Evolutionary conservation across 1,140 invertebrate species (phyloP).

Genomic region (Portunus trituberculatus): DNA sequence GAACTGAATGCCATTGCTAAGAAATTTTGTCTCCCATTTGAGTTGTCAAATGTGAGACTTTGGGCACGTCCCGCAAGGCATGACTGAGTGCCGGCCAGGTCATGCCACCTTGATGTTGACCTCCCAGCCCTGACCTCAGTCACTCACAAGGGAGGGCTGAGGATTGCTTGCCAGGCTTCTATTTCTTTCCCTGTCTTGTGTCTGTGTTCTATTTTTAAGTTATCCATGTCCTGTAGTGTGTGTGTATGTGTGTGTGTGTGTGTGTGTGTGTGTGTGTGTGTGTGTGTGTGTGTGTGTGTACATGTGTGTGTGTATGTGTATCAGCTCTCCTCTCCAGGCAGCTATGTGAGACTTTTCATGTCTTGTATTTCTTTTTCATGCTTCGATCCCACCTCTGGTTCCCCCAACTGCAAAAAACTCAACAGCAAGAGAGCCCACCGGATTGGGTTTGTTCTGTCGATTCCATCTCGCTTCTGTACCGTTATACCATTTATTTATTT

Average conservation of each 20-base stretch:
- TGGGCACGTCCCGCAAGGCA: not conserved
- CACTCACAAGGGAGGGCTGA: not conserved
- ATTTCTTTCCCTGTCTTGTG: constrained; percentile 24
- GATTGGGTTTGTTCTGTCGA: constrained; percentile 72
- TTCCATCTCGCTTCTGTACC: constrained; percentile 42
- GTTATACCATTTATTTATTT: not conserved
- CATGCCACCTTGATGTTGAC: not conserved
- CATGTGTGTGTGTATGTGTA: constrained; percentile 25
- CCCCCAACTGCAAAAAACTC: constrained; percentile 62
- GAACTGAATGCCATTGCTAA: not conserved
- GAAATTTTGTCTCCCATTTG: not conserved
- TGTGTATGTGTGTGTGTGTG: not conserved
- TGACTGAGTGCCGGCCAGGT: not conserved
- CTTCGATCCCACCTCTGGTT: constrained; percentile 70
- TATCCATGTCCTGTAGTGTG: not conserved
- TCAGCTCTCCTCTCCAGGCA: constrained; percentile 44
- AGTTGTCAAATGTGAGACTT: not conserved
- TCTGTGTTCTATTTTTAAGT: not conserved
- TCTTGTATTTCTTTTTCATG: constrained; percentile 73
- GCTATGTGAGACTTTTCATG: constrained; percentile 66
- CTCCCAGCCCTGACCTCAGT: not conserved
- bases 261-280: constrained; percentile 25
- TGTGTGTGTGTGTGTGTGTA: constrained; percentile 40
- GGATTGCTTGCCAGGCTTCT: not conserved
- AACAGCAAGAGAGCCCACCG: constrained; percentile 75